Percentiles rank a stretch among this genome's conserved stretches.
Evolutionary conservation across 1,140 invertebrate species (phyloP).

Genomic region (Drosophila pectinifera): DNA sequence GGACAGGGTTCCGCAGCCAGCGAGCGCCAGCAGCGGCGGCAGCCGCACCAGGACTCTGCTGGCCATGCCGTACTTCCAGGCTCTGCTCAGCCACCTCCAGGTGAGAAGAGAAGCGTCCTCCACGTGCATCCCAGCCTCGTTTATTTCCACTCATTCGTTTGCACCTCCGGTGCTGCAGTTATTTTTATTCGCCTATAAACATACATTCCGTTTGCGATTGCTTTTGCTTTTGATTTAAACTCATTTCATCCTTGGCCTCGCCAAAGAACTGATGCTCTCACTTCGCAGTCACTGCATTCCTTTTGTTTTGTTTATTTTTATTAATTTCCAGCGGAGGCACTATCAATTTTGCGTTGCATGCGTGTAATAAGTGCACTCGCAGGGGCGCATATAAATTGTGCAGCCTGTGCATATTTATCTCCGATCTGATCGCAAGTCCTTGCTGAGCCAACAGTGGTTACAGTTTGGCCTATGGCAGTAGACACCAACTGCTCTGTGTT

Average conservation of each 20-base stretch:
- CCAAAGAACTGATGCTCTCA: slow-evolving; percentile 4
- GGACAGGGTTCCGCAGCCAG: slow-evolving; percentile 74
- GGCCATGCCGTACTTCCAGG: slow-evolving; percentile 89
- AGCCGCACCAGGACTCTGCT: slow-evolving; percentile 85
- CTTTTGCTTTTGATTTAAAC: slow-evolving; percentile 58
- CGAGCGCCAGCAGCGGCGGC: slow-evolving; percentile 87
- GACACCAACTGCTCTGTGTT: background rate
- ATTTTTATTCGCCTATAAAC: slow-evolving; percentile 32
- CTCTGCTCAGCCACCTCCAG: slow-evolving; percentile 89
- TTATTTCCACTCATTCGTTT: slow-evolving; percentile 39
- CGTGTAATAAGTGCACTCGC: slow-evolving; percentile 63
- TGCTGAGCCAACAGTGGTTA: slow-evolving; percentile 8
- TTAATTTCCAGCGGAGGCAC: slow-evolving; percentile 20
- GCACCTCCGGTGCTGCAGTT: slow-evolving; percentile 17
- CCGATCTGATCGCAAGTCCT: slow-evolving; percentile 37
- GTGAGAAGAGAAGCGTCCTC: slow-evolving; percentile 87
- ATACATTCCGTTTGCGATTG: slow-evolving; percentile 43
- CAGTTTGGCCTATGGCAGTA: slow-evolving; percentile 36
- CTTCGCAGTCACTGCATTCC: slow-evolving; percentile 3
- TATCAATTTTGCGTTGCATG: slow-evolving; percentile 37
- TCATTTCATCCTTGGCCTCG: slow-evolving; percentile 24
- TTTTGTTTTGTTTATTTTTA: slow-evolving; percentile 16
- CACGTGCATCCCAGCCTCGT: slow-evolving; percentile 12
- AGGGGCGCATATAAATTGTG: slow-evolving; percentile 66
- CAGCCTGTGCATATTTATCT: slow-evolving; percentile 67